These are phyloP conservation scores for Neoitamus cyanurus DNA, from an alignment of 2,888 invertebrate genomes.

Conservation along the genomic window DNA sequence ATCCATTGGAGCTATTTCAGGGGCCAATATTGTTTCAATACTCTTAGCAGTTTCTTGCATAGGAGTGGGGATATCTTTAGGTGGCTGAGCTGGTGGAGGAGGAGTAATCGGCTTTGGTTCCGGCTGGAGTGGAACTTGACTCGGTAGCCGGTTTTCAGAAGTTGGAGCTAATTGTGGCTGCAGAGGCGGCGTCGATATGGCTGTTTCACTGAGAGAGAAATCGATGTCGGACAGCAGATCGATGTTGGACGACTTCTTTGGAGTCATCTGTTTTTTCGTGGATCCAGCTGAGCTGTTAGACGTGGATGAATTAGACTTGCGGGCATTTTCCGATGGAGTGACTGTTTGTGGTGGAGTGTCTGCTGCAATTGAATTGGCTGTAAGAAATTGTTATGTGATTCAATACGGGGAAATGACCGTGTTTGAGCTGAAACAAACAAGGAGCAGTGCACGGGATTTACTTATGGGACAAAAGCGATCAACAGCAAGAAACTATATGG, in stretches of 20 bases:
- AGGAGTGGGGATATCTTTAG: neutral
- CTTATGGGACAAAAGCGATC: neutral
- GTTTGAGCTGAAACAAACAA: neutral
- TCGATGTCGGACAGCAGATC: conserved; percentile 84
- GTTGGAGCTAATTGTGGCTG: conserved; percentile 59
- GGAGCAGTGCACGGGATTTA: neutral
- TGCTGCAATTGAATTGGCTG: conserved; percentile 45
- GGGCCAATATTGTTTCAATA: conserved; percentile 48
- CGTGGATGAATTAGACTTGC: neutral
- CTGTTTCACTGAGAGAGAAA: conserved; percentile 67
- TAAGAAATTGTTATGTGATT: neutral
- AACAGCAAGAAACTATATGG: neutral
- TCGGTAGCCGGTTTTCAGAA: conserved; percentile 31
- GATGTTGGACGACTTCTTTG: conserved; percentile 67
- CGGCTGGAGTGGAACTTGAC: neutral
- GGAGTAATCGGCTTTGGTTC: neutral
- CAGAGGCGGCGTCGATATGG: conserved; percentile 59
- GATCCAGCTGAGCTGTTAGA: neutral
- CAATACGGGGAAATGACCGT: neutral
- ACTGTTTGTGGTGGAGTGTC: neutral
- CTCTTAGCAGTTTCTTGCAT: conserved; percentile 33
- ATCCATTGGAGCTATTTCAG: conserved; percentile 49
- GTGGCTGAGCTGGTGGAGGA: neutral
- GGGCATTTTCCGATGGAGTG: neutral
- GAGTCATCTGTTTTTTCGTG: conserved; percentile 2